These are phyloP conservation scores for Bellardia bayeri DNA, from an alignment of 2,888 invertebrate genomes.

Conservation along the genomic window DNA sequence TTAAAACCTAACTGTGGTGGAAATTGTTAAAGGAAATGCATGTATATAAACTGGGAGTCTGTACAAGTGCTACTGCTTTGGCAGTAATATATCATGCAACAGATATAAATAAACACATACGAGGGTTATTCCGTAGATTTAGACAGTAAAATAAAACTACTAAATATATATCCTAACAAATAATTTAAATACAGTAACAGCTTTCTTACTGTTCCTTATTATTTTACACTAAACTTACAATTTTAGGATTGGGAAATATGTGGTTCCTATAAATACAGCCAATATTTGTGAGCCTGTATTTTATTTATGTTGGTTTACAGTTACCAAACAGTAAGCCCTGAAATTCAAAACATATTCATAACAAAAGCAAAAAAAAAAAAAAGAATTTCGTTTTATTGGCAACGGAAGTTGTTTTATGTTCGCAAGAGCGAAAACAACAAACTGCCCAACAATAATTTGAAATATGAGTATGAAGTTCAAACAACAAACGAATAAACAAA, in stretches of 20 bases:
- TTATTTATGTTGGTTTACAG: neutral
- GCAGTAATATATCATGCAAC: neutral
- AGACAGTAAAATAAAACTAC: too few relatives aligned
- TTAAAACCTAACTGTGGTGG: constrained; percentile 31
- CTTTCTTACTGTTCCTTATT: too few relatives aligned
- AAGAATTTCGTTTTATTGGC: constrained; percentile 14
- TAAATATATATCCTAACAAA: too few relatives aligned
- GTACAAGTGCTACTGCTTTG: neutral
- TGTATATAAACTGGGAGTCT: neutral
- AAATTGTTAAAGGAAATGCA: constrained; percentile 36
- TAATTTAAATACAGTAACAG: too few relatives aligned
- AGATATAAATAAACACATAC: neutral
- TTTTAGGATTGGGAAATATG: neutral
- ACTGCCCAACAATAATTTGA: constrained; percentile 27
- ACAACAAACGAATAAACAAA: neutral
- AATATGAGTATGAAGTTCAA: constrained; percentile 22
- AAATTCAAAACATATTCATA: neutral
- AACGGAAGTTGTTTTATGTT: constrained; percentile 35
- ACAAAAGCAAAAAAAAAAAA: neutral
- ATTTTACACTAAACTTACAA: too few relatives aligned
- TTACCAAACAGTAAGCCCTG: neutral
- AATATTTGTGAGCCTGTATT: neutral
- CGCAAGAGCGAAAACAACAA: neutral
- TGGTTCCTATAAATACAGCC: neutral
- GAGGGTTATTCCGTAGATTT: neutral